Evolutionary conservation across 2,113 vertebrate species (phyloP).

Genomic region (Pomatorhinus ruficollis): DNA sequence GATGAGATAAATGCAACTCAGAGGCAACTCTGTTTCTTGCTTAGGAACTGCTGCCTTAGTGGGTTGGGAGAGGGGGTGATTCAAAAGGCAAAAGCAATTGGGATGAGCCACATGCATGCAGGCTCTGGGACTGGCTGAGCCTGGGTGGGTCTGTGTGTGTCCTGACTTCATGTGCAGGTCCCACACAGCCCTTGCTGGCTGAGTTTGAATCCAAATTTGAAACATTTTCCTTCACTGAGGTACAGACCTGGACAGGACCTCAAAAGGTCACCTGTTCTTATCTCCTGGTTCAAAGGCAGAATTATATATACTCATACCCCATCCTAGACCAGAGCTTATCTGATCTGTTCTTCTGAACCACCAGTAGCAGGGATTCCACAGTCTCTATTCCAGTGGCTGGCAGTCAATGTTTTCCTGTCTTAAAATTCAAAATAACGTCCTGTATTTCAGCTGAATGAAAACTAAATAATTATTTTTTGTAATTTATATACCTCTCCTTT

Average conservation of each 20-base stretch:
- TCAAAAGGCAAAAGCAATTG: background rate
- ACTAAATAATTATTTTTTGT: background rate
- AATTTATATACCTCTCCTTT: background rate
- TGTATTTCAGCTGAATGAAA: background rate
- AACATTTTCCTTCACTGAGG: background rate
- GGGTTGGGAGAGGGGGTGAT: background rate
- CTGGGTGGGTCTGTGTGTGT: accelerated
- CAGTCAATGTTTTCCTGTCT: background rate
- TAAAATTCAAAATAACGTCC: background rate
- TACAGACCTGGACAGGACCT: background rate
- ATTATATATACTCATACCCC: background rate
- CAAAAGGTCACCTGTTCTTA: background rate
- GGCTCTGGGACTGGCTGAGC: background rate
- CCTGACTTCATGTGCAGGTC: background rate
- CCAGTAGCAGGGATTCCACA: background rate
- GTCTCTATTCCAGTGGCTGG: background rate
- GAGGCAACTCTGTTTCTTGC: background rate
- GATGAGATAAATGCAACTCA: background rate
- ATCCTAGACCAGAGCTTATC: background rate
- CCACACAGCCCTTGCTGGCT: background rate
- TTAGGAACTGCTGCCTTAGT: background rate
- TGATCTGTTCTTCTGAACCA: background rate
- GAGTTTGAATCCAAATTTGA: background rate
- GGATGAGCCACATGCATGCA: background rate
- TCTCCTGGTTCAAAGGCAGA: background rate